Conservation (phyloP, 2,888 invertebrate genomes). For the Lepidonotus clava region DNA sequence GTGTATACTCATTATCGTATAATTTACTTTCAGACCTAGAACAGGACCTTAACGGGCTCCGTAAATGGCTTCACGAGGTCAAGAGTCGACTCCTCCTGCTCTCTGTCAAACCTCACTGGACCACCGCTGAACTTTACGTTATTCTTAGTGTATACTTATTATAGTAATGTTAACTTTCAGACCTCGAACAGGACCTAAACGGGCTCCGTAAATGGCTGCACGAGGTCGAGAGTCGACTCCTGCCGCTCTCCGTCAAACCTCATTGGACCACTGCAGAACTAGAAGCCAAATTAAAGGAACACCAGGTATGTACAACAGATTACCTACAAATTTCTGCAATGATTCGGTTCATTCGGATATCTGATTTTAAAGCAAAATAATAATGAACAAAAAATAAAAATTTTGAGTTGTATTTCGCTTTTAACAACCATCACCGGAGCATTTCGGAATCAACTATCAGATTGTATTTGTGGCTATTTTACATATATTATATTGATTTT, state of each 20-base stretch:
- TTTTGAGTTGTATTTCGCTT: no score
- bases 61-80: constrained; percentile 93
- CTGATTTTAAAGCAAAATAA: no score
- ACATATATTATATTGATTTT: no score
- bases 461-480: no score
- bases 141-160: background rate
- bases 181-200: constrained; percentile 88
- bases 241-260: constrained; percentile 87
- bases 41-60: constrained; percentile 88
- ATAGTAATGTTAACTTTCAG: constrained; percentile 81
- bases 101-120: constrained; percentile 86
- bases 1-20: no score
- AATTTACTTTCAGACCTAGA: constrained; percentile 85
- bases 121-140: constrained; percentile 85
- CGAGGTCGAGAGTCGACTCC: constrained; percentile 90
- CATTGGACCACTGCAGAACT: constrained; percentile 85
- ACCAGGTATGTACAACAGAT: constrained; percentile 92
- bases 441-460: no score
- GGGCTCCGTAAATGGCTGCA: constrained; percentile 92
- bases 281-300: constrained; percentile 88
- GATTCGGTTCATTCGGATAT: no score
- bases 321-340: no score
- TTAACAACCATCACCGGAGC: no score
- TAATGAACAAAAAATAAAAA: no score
- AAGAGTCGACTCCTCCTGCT: constrained; percentile 89